Conservation (phyloP, 2,888 invertebrate species). For the Lamellibrachia satsuma region DNA sequence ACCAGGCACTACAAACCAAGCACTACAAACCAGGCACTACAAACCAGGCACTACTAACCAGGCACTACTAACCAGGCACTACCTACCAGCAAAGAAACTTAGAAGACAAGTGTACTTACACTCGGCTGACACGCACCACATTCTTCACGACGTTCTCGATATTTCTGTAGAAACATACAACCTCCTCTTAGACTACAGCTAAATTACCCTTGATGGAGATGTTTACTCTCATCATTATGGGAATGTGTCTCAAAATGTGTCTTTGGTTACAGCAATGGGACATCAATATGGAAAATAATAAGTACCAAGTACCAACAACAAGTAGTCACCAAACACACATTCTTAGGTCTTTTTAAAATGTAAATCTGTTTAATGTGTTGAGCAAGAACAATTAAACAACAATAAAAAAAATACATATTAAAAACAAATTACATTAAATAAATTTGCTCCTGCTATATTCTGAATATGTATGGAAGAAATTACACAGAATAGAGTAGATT, state of each 20-base stretch:
- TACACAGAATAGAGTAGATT: not conserved
- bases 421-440: no score
- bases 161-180: constrained; percentile 54
- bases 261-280: not conserved
- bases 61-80: no score
- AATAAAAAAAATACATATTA: not conserved
- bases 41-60: no score
- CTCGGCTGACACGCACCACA: constrained; percentile 60
- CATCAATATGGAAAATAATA: not conserved
- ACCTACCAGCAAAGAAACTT: not conserved
- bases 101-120: constrained; percentile 51
- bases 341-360: not conserved
- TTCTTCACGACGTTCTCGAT: constrained; percentile 63
- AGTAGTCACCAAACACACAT: not conserved
- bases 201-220: not conserved
- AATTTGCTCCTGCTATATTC: no score
- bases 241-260: not conserved
- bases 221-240: not conserved
- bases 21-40: no score
- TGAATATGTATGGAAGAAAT: not conserved
- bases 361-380: not conserved
- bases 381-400: not conserved
- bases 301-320: no score
- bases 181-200: constrained; percentile 8
- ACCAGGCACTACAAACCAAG: no score